Evolutionary conservation across 2,113 vertebrate genomes (phyloP), one percentile per base, ranked within the genome.

Genomic region (Rafetus swinhoei): DNA sequence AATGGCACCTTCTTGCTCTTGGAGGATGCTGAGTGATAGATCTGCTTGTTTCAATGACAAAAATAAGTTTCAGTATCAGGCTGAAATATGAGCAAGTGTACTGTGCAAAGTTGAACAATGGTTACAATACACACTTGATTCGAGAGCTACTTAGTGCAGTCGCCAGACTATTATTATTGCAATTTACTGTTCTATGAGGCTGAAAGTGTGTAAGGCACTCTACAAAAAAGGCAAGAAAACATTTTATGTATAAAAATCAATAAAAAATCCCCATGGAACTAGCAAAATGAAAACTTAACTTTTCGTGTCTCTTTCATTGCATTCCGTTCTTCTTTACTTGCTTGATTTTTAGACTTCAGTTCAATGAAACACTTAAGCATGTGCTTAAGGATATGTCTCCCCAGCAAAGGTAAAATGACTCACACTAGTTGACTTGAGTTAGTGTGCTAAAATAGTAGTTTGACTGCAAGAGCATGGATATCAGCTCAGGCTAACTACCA

Each of bases 141-240:
- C 25, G 27, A 86, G 91, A 90, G 7, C 1, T n/a, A 76, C 8
- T 7, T 87, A 82, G 89, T 53, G 52, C 4, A 2, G 6, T 83
- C 4, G 57, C 4, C 76, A 59, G 54, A 56, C 90, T 21, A 72
- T 93, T 88, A 86, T 3, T 6, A n/a, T 32, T 86, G 6, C 8
- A 55, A 14, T 87, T 89, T 91, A 14, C 57, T 81, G 9, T 3
- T 62, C 60, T 74, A 53, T n/a, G 45, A 27, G 65, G 9, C 27
- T 22, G 84, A 86, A 79, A 50, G 55, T 1, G 18, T 79, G n/a
- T 9, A 2, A 81, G 18, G 22, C 0, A 0, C 21, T 25, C 32
- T 76, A 77, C 1, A 6, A 90, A 76, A 0, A 9, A 60, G 79
- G n/a, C 8, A 35, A 35, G n/a, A 88, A 77, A 21, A 35, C 1